Evolutionary conservation across 1,140 invertebrate species (phyloP).

Genomic region (Latrodectus geometricus): DNA sequence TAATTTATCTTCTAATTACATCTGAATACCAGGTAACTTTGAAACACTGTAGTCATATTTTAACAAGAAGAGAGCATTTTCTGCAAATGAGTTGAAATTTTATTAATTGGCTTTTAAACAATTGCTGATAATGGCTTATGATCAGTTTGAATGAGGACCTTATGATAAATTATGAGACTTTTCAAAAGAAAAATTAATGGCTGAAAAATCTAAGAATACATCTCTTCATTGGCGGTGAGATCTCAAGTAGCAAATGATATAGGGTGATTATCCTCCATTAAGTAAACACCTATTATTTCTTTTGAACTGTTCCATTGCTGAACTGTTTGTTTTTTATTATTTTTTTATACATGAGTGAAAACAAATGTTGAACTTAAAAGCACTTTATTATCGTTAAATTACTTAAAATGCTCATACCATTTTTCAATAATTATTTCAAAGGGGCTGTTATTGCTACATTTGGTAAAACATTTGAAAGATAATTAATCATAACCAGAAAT

Average conservation of each 20-base stretch:
- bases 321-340: not conserved
- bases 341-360: slow-evolving; percentile 17
- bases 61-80: slow-evolving; percentile 18
- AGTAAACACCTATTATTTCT: slow-evolving; percentile 15
- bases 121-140: slow-evolving; percentile 69
- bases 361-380: slow-evolving; percentile 28
- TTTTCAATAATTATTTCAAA: too few species aligned
- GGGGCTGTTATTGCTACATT: too few species aligned
- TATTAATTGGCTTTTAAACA: slow-evolving; percentile 68
- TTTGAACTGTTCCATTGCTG: slow-evolving; percentile 34
- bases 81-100: slow-evolving; percentile 64
- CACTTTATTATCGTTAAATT: too few species aligned
- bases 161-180: slow-evolving; percentile 70
- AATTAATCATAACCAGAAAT: too few species aligned
- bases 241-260: slow-evolving; percentile 13
- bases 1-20: not conserved
- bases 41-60: slow-evolving; percentile 11
- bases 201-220: slow-evolving; percentile 71
- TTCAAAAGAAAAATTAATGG: slow-evolving; percentile 68
- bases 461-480: too few species aligned
- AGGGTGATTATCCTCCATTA: slow-evolving; percentile 12
- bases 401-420: too few species aligned
- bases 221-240: slow-evolving; percentile 47
- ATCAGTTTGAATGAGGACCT: too few species aligned
- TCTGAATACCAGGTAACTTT: slow-evolving; percentile 11